These are phyloP conservation scores for Andrena flavipes DNA, from an alignment of 2,888 invertebrate species.

Conservation along the genomic window DNA sequence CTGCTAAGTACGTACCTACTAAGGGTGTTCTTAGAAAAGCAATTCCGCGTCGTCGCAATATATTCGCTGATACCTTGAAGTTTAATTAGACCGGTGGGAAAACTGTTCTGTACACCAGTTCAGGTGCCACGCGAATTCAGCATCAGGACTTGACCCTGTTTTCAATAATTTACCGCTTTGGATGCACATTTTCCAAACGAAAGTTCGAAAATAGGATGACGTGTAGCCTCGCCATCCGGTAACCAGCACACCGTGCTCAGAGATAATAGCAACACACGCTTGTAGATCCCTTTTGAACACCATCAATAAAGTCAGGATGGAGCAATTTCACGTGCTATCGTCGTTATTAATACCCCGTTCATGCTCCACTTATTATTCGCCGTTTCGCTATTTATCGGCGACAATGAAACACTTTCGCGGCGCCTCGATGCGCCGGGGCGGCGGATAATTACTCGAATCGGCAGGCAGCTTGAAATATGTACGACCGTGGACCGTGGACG, in stretches of 20 bases:
- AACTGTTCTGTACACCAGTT: background rate
- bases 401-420: slow-evolving; percentile 50
- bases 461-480: slow-evolving; percentile 45
- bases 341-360: slow-evolving; percentile 55
- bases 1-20: background rate
- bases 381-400: slow-evolving; percentile 60
- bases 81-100: background rate
- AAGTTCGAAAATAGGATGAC: background rate
- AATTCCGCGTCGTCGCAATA: background rate
- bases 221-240: background rate
- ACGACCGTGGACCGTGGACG: slow-evolving; percentile 26
- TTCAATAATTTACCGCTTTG: background rate
- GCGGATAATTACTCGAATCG: slow-evolving; percentile 72
- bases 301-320: slow-evolving; percentile 10
- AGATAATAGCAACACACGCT: background rate
- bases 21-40: background rate
- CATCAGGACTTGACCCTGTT: background rate
- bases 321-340: slow-evolving; percentile 33
- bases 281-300: background rate
- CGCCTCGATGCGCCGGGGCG: slow-evolving; percentile 26
- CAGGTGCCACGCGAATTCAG: background rate
- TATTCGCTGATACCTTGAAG: background rate
- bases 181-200: background rate
- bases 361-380: slow-evolving; percentile 58
- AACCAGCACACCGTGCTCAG: background rate